These are phyloP conservation scores for Glaucidium brasilianum DNA, from an alignment of 2,113 vertebrate species.

Conservation along the genomic window DNA sequence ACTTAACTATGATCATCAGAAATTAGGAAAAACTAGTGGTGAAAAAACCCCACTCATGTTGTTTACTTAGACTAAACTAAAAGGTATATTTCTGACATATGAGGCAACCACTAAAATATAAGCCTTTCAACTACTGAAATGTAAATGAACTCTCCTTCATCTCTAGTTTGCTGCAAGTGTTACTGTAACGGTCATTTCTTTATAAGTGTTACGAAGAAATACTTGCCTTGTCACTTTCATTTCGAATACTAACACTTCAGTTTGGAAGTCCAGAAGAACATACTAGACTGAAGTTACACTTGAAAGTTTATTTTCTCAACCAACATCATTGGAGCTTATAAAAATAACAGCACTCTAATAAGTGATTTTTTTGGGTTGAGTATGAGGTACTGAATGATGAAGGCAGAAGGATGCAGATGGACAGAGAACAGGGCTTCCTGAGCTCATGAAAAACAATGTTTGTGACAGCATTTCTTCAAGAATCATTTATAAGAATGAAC, in stretches of 20 bases:
- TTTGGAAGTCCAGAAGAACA: conserved; percentile 17
- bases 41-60: background rate
- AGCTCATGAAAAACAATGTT: background rate
- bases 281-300: background rate
- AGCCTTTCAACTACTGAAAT: conserved; percentile 39
- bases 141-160: conserved; percentile 15
- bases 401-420: background rate
- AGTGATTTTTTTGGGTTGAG: background rate
- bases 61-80: conserved; percentile 47
- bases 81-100: conserved; percentile 32
- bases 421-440: background rate
- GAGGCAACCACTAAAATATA: background rate
- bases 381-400: background rate
- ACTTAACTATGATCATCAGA: conserved; percentile 24
- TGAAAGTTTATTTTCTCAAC: conserved; percentile 66
- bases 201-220: background rate
- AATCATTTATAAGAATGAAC: background rate
- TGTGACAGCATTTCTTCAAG: background rate
- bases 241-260: conserved; percentile 31
- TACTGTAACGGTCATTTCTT: conserved; percentile 39
- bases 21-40: background rate
- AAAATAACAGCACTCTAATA: background rate
- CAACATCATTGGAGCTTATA: background rate
- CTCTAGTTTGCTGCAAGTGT: background rate
- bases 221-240: background rate